phyloP scores from a whole-genome alignment of 2,113 vertebrate genomes.

The Urocolius indicus region DNA sequence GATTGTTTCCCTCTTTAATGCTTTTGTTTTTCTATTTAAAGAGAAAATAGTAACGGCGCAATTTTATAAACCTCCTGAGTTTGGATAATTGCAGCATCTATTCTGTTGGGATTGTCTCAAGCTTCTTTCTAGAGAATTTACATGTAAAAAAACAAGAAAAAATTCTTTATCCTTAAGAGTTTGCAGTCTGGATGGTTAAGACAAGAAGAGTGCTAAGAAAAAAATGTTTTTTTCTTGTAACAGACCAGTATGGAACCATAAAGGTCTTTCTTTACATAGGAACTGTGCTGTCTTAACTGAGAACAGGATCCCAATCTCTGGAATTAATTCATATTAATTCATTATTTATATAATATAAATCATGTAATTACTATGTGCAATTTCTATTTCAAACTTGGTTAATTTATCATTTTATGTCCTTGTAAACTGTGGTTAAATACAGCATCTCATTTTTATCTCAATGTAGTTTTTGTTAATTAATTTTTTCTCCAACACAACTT shows the following conservation, averaged over 20 bases:
- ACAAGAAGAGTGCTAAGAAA: neutral
- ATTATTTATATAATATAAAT: constrained; percentile 56
- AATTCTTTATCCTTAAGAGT: neutral
- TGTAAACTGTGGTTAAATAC: constrained; percentile 10
- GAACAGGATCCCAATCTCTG: neutral
- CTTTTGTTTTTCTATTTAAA: neutral
- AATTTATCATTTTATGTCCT: constrained; percentile 32
- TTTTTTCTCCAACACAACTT: neutral
- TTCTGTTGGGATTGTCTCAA: neutral
- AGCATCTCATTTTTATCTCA: neutral
- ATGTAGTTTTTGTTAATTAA: neutral
- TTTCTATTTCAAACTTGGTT: constrained; percentile 21
- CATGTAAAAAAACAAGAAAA: neutral
- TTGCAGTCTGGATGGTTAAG: neutral
- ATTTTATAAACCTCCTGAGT: neutral
- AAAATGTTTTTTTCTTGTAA: neutral
- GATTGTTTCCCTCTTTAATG: neutral
- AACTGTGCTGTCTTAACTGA: neutral
- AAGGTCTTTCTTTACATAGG: neutral
- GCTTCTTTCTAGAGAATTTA: neutral
- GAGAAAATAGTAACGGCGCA: neutral
- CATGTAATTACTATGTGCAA: constrained; percentile 45
- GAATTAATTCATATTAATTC: constrained; percentile 58
- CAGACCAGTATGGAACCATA: neutral
- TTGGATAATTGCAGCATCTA: neutral